Conservation (phyloP, 1,140 invertebrate species). For the Drosophila gunungcola region DNA sequence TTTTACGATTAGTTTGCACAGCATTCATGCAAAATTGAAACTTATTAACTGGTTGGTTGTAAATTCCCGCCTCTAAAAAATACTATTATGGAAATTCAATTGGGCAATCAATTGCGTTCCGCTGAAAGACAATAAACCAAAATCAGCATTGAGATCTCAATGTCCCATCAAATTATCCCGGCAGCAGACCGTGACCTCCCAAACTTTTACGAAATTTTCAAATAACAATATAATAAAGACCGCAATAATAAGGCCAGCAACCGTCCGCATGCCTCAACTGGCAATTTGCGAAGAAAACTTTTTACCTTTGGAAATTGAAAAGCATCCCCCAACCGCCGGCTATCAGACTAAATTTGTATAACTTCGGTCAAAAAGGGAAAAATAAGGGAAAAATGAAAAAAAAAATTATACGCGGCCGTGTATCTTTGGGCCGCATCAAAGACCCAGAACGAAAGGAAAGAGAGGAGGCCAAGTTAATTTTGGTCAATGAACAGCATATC, state of each 20-base stretch:
- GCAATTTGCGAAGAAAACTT: constrained; percentile 69
- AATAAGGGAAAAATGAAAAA: constrained; percentile 39
- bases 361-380: constrained; percentile 60
- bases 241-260: constrained; percentile 33
- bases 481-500: constrained; percentile 80
- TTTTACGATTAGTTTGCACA: constrained; percentile 36
- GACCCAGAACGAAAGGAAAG: constrained; percentile 13
- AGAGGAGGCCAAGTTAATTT: constrained; percentile 70
- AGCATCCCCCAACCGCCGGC: constrained; percentile 34
- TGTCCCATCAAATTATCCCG: constrained; percentile 38
- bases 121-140: constrained; percentile 23
- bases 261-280: constrained; percentile 54
- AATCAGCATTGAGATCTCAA: constrained; percentile 37
- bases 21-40: constrained; percentile 48
- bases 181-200: constrained; percentile 37
- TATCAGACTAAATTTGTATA: constrained; percentile 70
- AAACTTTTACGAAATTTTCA: constrained; percentile 42
- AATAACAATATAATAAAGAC: constrained; percentile 67
- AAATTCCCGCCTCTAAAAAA: background rate
- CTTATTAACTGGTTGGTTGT: constrained; percentile 23
- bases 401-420: constrained; percentile 41
- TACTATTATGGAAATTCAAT: background rate
- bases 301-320: constrained; percentile 73
- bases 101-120: constrained; percentile 24
- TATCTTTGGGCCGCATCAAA: constrained; percentile 63